A percentile compares a stretch with the other conserved stretches of the same genome.
These are phyloP conservation scores for Triplophysa siluroides DNA, from an alignment of 2,113 vertebrate species.

Conservation along the genomic window DNA sequence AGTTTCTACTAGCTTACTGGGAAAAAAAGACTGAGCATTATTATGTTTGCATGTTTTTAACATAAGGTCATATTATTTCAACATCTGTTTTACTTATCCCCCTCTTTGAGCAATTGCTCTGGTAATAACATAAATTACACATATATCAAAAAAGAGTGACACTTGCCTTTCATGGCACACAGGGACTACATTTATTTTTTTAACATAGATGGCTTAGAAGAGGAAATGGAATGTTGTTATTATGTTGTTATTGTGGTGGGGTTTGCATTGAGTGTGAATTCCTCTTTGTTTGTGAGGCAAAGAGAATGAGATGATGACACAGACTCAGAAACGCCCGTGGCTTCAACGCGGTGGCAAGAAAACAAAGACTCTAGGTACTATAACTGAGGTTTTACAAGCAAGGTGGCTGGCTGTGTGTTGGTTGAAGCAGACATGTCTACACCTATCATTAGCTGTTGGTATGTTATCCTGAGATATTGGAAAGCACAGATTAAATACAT, in stretches of 20 bases:
- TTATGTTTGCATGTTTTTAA: neutral
- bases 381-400: constrained; percentile 27
- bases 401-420: constrained; percentile 15
- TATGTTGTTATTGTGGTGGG: neutral
- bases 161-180: neutral
- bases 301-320: neutral
- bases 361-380: constrained; percentile 30
- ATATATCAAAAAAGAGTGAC: neutral
- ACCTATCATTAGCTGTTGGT: constrained; percentile 41
- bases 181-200: neutral
- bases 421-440: constrained; percentile 9
- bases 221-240: neutral
- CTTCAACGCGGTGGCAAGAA: constrained; percentile 15
- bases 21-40: neutral
- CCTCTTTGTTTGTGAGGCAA: neutral
- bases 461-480: neutral
- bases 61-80: neutral
- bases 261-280: neutral
- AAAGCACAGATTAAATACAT: neutral
- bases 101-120: neutral
- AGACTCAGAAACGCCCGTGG: neutral
- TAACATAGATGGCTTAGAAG: neutral
- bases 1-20: too few species aligned
- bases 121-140: neutral
- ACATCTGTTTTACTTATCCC: neutral